Evolutionary conservation across 2,888 invertebrate species (phyloP).

Genomic region (Leucoma salicis): DNA sequence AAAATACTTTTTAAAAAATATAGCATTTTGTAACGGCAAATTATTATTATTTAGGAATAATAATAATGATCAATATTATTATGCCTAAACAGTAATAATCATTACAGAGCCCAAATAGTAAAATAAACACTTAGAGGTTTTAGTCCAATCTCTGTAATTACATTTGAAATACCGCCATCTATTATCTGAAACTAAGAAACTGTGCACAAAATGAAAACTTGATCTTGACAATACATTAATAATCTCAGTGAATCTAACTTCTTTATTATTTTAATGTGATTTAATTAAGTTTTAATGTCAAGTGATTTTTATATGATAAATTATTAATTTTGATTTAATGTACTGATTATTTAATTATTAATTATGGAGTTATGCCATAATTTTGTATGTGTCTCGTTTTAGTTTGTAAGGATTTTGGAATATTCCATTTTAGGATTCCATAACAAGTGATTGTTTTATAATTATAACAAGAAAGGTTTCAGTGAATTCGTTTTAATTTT

Average conservation of each 20-base stretch:
- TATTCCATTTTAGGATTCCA: not conserved
- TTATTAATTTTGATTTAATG: conserved; percentile 26
- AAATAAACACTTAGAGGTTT: no score
- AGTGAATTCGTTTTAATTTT: no score
- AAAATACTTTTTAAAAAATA: no score
- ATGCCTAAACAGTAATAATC: no score
- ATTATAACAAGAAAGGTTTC: not conserved
- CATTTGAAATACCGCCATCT: conserved; percentile 22
- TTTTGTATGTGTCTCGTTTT: no score
- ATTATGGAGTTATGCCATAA: conserved; percentile 18
- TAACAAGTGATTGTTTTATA: not conserved
- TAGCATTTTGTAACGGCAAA: no score
- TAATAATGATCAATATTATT: no score
- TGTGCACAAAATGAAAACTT: conserved; percentile 27
- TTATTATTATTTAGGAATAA: no score
- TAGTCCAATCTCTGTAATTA: no score
- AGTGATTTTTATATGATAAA: conserved; percentile 34
- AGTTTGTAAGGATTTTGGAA: no score
- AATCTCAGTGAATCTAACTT: conserved; percentile 34
- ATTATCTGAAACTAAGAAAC: conserved; percentile 5
- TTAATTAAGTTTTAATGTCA: conserved; percentile 31
- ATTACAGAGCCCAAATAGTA: no score
- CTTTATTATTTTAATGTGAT: conserved; percentile 41
- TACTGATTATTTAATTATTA: conserved; percentile 16
- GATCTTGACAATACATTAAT: conserved; percentile 3